phyloP scores from a whole-genome alignment of 2,888 invertebrate genomes.

The Rhaphigaster nebulosa region DNA sequence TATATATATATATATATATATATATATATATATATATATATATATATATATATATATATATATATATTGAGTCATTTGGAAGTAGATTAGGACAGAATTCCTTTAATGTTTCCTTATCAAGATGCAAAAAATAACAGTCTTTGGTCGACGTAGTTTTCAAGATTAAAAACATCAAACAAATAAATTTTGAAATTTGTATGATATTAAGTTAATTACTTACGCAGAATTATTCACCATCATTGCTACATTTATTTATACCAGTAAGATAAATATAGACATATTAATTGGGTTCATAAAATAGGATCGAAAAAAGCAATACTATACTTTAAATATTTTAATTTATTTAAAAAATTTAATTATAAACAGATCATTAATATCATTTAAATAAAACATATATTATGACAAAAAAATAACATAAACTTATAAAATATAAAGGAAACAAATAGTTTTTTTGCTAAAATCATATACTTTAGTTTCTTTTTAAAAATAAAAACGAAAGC shows the following conservation, averaged over 20 bases:
- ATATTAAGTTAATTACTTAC: not conserved
- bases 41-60: no score
- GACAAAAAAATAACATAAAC: slow-evolving; percentile 36
- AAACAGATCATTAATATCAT: slow-evolving; percentile 41
- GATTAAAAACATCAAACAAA: no score
- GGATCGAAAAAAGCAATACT: not conserved
- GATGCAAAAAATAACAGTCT: no score
- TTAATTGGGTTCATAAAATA: not conserved
- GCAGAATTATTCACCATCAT: not conserved
- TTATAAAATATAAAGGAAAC: slow-evolving; percentile 25
- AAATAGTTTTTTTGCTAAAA: not conserved
- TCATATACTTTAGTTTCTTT: slow-evolving; percentile 36
- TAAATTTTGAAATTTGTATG: no score
- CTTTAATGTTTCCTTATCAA: no score
- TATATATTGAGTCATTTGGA: no score
- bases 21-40: no score
- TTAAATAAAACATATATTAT: slow-evolving; percentile 42
- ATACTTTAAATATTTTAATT: slow-evolving; percentile 21
- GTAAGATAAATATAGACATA: not conserved
- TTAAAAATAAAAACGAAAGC: slow-evolving; percentile 39
- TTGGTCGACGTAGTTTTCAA: no score
- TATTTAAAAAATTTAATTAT: slow-evolving; percentile 25
- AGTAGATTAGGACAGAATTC: no score
- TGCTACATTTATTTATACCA: not conserved
- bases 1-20: no score